Percentiles rank a stretch among this genome's conserved stretches.
Conservation (phyloP, 2,888 invertebrate genomes). For the Melanophora roralis region DNA sequence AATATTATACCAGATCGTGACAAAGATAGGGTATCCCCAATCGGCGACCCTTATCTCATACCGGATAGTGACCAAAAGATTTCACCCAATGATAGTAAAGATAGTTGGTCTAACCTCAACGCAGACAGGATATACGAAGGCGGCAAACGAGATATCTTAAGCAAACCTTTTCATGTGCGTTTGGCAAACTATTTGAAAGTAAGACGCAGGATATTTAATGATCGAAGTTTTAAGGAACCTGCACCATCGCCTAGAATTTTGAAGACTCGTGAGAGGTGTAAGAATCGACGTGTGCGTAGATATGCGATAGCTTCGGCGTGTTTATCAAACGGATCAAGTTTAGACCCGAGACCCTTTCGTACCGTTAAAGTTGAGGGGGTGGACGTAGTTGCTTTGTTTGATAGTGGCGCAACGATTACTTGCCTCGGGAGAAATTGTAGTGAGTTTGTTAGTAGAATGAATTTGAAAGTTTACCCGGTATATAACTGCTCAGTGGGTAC, state of each 20-base stretch:
- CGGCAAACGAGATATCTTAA: background rate
- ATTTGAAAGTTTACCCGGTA: background rate
- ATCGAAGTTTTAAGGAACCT: background rate
- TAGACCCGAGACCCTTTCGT: slow-evolving; percentile 24
- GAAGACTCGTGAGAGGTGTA: background rate
- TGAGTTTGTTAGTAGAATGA: background rate
- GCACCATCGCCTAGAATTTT: background rate
- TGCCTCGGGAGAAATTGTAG: slow-evolving; percentile 11
- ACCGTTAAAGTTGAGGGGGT: background rate
- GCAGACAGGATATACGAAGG: no score
- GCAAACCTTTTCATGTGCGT: slow-evolving; percentile 21
- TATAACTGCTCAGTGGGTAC: slow-evolving; percentile 3
- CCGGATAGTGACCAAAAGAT: no score
- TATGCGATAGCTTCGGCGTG: background rate
- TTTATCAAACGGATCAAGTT: background rate
- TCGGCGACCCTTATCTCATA: background rate
- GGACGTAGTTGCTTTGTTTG: background rate
- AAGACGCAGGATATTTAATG: slow-evolving; percentile 4
- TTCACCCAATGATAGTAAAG: no score
- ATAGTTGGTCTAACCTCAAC: no score
- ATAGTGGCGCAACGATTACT: slow-evolving; percentile 11
- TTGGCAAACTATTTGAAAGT: background rate
- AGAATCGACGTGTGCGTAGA: background rate
- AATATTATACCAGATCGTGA: no score
- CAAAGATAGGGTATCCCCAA: background rate